Evolutionary conservation across 1,140 invertebrate species (phyloP), one percentile per base, ranked within the genome.

Genomic region (Neodiprion virginianus): DNA sequence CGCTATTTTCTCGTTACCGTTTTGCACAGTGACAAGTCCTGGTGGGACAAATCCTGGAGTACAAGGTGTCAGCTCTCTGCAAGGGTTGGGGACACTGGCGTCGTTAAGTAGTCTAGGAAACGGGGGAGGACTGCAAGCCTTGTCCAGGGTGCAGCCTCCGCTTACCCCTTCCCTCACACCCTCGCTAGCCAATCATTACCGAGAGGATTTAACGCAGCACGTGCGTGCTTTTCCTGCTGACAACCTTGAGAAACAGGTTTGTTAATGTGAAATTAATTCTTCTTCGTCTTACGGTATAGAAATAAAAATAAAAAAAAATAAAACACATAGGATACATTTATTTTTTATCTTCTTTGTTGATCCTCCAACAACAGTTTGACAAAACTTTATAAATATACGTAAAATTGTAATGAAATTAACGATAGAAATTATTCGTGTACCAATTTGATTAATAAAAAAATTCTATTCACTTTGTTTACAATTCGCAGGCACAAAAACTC

Each of bases 141-240:
- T 90, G 7, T 87, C 88, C 21, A 85, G 88, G 84, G 88, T 88
- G 21, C 88, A 89, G 65, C 87, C 88, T 75, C 88, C 88, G 12
- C 75, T 88, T 17, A 88, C 84, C 75, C 94, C 94, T 66, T 93
- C 93, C 84, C 90, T 98, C 80, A 96, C 96, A 81, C 95, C 96
- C 53, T 96, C 95, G 76, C 90, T 98, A 79, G 94, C 95, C 76
- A 96, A 98, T 89, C 96, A 98, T 90, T 96, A 96, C 88, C 92
- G 96, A 78, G 93, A 96, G 85, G 95, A 97, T 89, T 91, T 98
- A 78, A 96, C 96, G 75, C 92, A 93, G 82, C 97, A 99, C 88
- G 96, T 98, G 72, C 92, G 93, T 77, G 95, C 95, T 69, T 98
- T 97, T 95, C 96, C 96, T 74, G 96, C 96, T 14, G 96, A 98